A percentile compares a stretch with the other conserved stretches of the same genome.
phyloP scores from a whole-genome alignment of 2,797 vertebrate genomes.

The Enteromius trimaculatus region DNA sequence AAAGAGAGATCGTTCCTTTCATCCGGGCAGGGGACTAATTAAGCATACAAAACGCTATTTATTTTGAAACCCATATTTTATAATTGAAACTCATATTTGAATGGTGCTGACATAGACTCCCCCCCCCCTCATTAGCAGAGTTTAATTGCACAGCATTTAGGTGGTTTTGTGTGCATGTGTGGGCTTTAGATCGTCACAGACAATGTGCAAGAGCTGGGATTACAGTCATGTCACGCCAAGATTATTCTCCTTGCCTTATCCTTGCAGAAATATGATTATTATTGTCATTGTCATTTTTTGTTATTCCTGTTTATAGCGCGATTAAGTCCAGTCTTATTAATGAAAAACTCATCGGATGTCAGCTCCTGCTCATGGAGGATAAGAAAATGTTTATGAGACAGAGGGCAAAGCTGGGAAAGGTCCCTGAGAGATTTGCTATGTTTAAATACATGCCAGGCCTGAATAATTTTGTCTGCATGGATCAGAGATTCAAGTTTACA shows the following conservation, averaged over 20 bases:
- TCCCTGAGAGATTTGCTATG: conserved; percentile 59
- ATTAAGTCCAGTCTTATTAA: conserved; percentile 80
- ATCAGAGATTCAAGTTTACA: conserved; percentile 61
- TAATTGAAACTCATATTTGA: conserved; percentile 18
- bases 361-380: conserved; percentile 74
- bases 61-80: conserved; percentile 31
- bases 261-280: conserved; percentile 58
- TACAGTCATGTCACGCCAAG: conserved; percentile 47
- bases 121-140: not conserved
- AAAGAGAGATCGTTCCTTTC: not conserved
- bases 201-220: conserved; percentile 52
- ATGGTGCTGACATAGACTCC: not conserved
- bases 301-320: conserved; percentile 63
- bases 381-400: conserved; percentile 75
- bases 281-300: conserved; percentile 74
- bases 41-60: not conserved
- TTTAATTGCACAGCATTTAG: conserved; percentile 28
- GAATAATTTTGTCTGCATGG: conserved; percentile 54
- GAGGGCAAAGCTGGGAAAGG: conserved; percentile 69
- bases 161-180: conserved; percentile 44
- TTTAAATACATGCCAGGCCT: conserved; percentile 61
- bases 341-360: conserved; percentile 83
- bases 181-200: conserved; percentile 45
- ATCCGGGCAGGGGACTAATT: not conserved
- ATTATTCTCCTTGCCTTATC: conserved; percentile 53